phyloP scores from a whole-genome alignment of 2,888 invertebrate genomes.

The Junonia oenone region DNA sequence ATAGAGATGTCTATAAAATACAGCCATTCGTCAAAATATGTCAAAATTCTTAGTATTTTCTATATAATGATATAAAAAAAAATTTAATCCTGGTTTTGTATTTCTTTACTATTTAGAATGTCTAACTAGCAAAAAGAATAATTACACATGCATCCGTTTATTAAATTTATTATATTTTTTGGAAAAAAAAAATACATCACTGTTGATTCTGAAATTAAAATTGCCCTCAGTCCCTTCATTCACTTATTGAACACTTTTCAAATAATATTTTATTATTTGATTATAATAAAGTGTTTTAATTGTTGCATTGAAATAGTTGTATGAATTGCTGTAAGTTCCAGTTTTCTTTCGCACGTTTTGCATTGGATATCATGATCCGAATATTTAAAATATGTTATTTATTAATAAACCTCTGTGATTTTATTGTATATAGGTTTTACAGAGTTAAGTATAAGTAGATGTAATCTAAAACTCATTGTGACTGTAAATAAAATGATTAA shows the following conservation, averaged over 20 bases:
- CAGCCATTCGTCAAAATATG: not conserved
- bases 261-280: conserved; percentile 6
- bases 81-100: too few relatives aligned
- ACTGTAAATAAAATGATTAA: conserved; percentile 44
- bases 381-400: not conserved
- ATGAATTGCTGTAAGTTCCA: not conserved
- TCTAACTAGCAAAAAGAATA: not conserved
- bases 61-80: too few relatives aligned
- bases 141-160: too few relatives aligned
- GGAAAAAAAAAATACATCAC: too few relatives aligned
- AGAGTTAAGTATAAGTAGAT: conserved; percentile 32
- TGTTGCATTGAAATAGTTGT: not conserved
- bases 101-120: not conserved
- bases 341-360: not conserved
- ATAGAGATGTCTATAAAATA: not conserved
- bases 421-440: conserved; percentile 46
- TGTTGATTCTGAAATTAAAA: too few relatives aligned
- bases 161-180: too few relatives aligned
- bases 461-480: conserved; percentile 30
- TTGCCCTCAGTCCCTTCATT: not conserved
- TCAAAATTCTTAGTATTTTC: too few relatives aligned
- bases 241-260: conserved; percentile 9
- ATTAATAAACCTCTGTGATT: conserved; percentile 54
- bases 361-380: not conserved
- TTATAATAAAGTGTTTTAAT: conserved; percentile 3